Evolutionary conservation across 2,888 invertebrate genomes (phyloP).

Genomic region (Troides aeacus): DNA sequence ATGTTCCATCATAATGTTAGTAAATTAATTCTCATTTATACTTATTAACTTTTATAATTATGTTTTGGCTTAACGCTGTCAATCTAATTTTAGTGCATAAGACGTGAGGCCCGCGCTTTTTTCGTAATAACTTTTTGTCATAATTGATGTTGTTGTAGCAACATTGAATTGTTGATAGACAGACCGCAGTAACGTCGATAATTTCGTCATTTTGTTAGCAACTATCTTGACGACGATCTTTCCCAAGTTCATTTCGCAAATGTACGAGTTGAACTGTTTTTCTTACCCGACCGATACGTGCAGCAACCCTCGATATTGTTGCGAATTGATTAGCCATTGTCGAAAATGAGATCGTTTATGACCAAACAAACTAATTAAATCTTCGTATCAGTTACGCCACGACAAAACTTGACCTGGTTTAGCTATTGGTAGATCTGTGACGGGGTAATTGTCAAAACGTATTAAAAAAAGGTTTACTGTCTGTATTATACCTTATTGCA

Average conservation of each 20-base stretch:
- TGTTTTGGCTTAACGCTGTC: too few species aligned
- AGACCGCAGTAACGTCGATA: not conserved
- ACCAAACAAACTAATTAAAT: slow-evolving; percentile 19
- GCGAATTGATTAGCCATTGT: slow-evolving; percentile 31
- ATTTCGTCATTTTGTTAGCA: slow-evolving; percentile 31
- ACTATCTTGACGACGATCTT: slow-evolving; percentile 29
- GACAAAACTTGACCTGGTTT: slow-evolving; percentile 23
- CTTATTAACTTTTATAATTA: too few species aligned
- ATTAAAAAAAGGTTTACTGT: too few species aligned
- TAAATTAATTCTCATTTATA: too few species aligned
- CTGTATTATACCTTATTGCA: too few species aligned
- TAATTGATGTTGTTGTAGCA: too few species aligned
- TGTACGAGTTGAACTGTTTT: slow-evolving; percentile 26
- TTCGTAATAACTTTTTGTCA: too few species aligned
- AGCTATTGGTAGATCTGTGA: not conserved
- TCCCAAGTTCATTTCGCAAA: slow-evolving; percentile 34
- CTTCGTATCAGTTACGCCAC: slow-evolving; percentile 9
- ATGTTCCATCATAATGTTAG: too few species aligned
- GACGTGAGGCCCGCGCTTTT: too few species aligned
- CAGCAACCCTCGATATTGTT: slow-evolving; percentile 26
- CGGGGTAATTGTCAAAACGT: not conserved
- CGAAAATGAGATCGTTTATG: slow-evolving; percentile 11
- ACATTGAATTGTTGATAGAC: too few species aligned
- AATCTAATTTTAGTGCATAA: too few species aligned
- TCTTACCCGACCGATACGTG: slow-evolving; percentile 29